These are phyloP conservation scores for Nowickia ferox DNA, from an alignment of 2,888 invertebrate species.

Conservation along the genomic window DNA sequence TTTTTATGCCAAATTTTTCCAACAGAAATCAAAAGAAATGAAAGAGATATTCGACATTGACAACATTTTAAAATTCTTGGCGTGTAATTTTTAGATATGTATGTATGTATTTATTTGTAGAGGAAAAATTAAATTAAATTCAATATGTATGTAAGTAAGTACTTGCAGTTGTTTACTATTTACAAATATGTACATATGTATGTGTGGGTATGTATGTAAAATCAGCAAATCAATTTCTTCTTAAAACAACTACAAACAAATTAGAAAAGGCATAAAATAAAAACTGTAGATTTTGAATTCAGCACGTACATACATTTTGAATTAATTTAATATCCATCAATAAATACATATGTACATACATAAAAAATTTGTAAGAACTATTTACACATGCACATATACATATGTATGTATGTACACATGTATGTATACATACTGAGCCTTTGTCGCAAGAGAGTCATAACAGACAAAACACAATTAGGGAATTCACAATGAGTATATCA, in stretches of 20 bases:
- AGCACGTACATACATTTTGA: slow-evolving; percentile 1
- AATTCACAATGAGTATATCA: too few relatives aligned
- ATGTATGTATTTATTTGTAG: too few relatives aligned
- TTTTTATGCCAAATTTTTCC: slow-evolving; percentile 1
- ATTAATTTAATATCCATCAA: background rate
- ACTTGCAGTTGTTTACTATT: slow-evolving; percentile 17
- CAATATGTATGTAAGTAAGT: slow-evolving; percentile 11
- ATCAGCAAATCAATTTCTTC: slow-evolving; percentile 13
- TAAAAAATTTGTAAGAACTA: too few relatives aligned
- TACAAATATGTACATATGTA: background rate
- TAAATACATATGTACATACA: background rate
- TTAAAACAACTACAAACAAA: slow-evolving; percentile 6
- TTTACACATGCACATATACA: too few relatives aligned
- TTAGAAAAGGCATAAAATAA: background rate
- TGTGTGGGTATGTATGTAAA: background rate
- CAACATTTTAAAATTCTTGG: slow-evolving; percentile 27
- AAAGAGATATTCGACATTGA: slow-evolving; percentile 47
- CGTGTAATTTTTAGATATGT: too few relatives aligned
- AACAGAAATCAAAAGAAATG: slow-evolving; percentile 11
- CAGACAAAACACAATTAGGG: too few relatives aligned
- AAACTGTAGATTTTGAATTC: slow-evolving; percentile 9
- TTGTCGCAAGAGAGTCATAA: too few relatives aligned
- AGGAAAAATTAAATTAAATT: slow-evolving; percentile 18
- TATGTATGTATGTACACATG: too few relatives aligned
- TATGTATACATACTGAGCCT: too few relatives aligned